phyloP scores from a whole-genome alignment of 2,888 invertebrate genomes.

The Osedax fenrisi region DNA sequence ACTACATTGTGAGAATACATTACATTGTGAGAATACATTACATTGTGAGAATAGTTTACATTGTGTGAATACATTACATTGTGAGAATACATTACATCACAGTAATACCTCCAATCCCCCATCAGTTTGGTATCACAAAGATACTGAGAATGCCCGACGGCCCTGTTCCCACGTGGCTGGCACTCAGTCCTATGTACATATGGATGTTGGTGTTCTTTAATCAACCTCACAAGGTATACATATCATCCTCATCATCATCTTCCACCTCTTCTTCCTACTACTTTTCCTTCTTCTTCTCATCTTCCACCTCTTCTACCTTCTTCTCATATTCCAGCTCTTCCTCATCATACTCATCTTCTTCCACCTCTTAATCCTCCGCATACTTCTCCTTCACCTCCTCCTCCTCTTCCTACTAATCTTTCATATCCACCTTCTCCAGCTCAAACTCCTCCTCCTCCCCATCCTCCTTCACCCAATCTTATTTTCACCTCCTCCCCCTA shows the following conservation, averaged over 20 bases:
- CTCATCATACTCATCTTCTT: no score
- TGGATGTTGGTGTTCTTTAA: slow-evolving; percentile 79
- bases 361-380: background rate
- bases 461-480: no score
- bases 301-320: no score
- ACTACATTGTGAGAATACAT: background rate
- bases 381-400: background rate
- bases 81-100: no score
- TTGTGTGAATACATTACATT: no score
- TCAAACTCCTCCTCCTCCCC: no score
- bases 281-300: background rate
- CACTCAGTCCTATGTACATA: slow-evolving; percentile 66
- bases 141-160: background rate
- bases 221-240: slow-evolving; percentile 85
- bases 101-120: background rate
- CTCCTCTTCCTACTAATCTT: background rate
- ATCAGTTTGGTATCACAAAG: background rate
- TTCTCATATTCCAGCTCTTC: no score
- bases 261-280: background rate
- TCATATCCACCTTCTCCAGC: background rate
- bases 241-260: no score
- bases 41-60: background rate
- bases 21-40: background rate
- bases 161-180: slow-evolving; percentile 56
- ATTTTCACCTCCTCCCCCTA: background rate